Conservation (phyloP, 1,140 invertebrate genomes). For the Saccostrea cuccullata region DNA sequence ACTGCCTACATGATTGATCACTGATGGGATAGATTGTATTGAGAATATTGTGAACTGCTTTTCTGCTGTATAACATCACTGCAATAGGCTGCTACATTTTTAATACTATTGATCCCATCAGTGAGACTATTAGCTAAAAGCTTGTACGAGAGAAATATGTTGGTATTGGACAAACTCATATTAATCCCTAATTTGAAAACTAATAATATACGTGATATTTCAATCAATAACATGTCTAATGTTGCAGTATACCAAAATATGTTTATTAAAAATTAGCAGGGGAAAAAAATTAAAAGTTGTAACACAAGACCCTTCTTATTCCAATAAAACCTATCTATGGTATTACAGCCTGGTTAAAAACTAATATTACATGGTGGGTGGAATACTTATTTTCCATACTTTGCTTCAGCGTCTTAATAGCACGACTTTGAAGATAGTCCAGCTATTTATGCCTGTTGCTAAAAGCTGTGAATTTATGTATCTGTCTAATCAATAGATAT, state of each 20-base stretch:
- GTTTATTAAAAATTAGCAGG: background rate
- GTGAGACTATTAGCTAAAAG: slow-evolving; percentile 33
- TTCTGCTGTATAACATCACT: background rate
- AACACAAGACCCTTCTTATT: background rate
- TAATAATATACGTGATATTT: slow-evolving; percentile 2
- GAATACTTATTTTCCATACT: background rate
- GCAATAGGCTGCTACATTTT: background rate
- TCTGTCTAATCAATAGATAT: slow-evolving; percentile 5
- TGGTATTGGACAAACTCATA: background rate
- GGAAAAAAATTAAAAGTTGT: background rate
- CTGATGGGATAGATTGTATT: background rate
- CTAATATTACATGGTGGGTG: background rate
- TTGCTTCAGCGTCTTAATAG: background rate
- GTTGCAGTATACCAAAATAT: background rate
- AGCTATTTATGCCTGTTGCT: background rate
- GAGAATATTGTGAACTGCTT: background rate
- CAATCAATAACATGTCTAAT: slow-evolving; percentile 6
- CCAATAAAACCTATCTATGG: background rate
- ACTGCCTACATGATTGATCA: slow-evolving; percentile 40
- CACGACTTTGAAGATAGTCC: background rate
- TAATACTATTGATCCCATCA: slow-evolving; percentile 21
- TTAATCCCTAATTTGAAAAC: slow-evolving; percentile 36
- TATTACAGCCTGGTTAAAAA: background rate
- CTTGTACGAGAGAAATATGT: slow-evolving; percentile 15
- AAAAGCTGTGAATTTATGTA: background rate